Conservation (phyloP, 92 coral and sea anemone genomes). For the Parazoanthus darwini region DNA sequence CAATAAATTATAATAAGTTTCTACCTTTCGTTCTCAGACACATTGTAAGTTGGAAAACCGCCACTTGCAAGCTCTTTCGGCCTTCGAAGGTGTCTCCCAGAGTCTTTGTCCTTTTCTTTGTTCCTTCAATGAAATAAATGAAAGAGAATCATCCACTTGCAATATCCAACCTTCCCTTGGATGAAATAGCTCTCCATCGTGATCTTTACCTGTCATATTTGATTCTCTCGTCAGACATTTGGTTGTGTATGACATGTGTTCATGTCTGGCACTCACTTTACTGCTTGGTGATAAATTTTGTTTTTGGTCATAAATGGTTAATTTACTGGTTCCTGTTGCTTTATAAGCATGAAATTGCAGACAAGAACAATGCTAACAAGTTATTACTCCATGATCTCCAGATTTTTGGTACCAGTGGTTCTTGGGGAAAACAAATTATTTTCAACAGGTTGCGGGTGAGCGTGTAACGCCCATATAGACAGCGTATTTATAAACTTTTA, state of each 20-base stretch:
- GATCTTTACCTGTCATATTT: conserved; percentile 18
- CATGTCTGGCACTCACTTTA: conserved; percentile 20
- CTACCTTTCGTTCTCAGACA: conserved; percentile 5
- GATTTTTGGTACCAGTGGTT: conserved; percentile 25
- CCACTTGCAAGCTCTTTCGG: neutral
- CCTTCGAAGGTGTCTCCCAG: neutral
- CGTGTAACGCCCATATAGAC: neutral
- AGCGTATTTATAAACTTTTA: conserved; percentile 6
- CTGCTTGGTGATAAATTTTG: neutral
- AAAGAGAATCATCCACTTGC: neutral
- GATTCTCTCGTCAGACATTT: conserved; percentile 36
- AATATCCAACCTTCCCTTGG: neutral
- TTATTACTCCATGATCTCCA: neutral
- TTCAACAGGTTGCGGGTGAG: conserved; percentile 28
- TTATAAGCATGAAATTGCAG: conserved; percentile 30
- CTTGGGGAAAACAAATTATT: conserved; percentile 9
- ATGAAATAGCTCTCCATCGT: neutral
- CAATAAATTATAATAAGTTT: neutral
- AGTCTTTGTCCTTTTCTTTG: neutral
- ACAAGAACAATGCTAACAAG: conserved; percentile 16
- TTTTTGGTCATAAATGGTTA: conserved; percentile 28
- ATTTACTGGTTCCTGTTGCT: neutral
- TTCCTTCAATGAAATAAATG: conserved; percentile 20
- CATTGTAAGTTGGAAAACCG: neutral
- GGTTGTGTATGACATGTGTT: neutral